Conservation (phyloP, 2,113 vertebrate genomes). For the Montifringilla adamsi region DNA sequence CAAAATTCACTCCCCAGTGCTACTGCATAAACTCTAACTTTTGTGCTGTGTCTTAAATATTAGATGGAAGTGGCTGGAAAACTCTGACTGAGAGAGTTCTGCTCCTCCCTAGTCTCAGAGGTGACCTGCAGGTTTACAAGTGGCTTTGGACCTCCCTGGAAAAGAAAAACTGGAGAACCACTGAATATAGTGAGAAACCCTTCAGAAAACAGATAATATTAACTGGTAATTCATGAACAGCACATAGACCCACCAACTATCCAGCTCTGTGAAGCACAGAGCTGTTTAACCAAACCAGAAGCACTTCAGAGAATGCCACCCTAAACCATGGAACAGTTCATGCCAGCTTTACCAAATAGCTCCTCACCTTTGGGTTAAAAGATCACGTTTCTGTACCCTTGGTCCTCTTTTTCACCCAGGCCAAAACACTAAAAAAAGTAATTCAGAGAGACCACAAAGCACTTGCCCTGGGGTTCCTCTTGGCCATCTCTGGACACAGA, state of each 20-base stretch:
- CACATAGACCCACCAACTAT: rapidly evolving
- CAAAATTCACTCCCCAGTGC: background rate
- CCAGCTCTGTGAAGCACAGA: background rate
- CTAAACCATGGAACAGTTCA: background rate
- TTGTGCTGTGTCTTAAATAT: slow-evolving; percentile 8
- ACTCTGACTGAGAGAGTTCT: background rate
- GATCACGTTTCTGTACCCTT: background rate
- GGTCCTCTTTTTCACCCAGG: background rate
- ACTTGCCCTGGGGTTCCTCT: background rate
- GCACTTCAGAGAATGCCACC: background rate
- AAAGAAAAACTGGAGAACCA: background rate
- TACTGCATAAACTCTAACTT: background rate
- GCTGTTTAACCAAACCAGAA: background rate
- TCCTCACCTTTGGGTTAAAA: background rate
- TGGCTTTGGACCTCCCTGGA: background rate
- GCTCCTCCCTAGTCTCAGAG: background rate
- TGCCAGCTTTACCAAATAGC: background rate
- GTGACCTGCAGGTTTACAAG: background rate
- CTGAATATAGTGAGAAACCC: background rate
- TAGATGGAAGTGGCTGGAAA: background rate
- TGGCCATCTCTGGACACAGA: background rate
- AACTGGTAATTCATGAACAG: background rate
- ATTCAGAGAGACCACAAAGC: background rate
- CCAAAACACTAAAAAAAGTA: background rate
- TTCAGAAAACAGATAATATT: background rate